Base-by-base conservation (phyloP, 2,797 vertebrate species). In the Taenioides sp. region DNA sequence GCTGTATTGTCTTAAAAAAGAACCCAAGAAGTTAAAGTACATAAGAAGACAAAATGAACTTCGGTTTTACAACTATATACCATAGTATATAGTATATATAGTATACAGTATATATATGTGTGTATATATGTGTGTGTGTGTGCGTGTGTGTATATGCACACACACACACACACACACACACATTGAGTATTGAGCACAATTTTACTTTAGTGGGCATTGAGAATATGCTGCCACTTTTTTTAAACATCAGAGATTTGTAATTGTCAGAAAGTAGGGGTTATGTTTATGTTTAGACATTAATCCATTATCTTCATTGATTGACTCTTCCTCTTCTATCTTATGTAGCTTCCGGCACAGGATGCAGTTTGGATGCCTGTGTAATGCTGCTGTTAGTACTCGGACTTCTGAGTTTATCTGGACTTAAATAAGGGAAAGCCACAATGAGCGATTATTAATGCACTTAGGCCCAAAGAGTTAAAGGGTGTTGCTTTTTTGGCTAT, bases 351-450 rank as follows among this genome's bases (percentile, higher is more conserved):
- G 47, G 3, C 58, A 23, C 67, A 80, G 75, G 75, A 16, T 5
- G 73, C 27, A 65, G 64, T 69, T 10, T 12, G 47, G 49, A 70
- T 68, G 49, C 27, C 40, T 79, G 60, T 40, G 7, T 67, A 69
- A 67, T 7, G 0, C 64, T 86, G 25, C 69, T 90, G 43, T 55
- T 90, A 3, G 77, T 31, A 0, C 20, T 90, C 0, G 31, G 61
- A 57, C 72, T 89, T 0, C 0, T 85, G 34, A 50, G 55, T 60
- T 47, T 65, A 17, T 2, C 40, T 23, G 59, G 59, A 52, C 49
- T 80, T 81, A 23, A 76, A 60, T 28, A 76, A 69, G 55, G 60
- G 72, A 64, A 62, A n/a, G 1, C 57, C 58, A 50, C 73, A 18
- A 71, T 23, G 31, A 52, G 18, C 28, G 43, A 25, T 65, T 34